Percentiles rank a stretch among this genome's conserved stretches.
Evolutionary conservation across 2,113 vertebrate genomes (phyloP).

Genomic region (Columbina picui): DNA sequence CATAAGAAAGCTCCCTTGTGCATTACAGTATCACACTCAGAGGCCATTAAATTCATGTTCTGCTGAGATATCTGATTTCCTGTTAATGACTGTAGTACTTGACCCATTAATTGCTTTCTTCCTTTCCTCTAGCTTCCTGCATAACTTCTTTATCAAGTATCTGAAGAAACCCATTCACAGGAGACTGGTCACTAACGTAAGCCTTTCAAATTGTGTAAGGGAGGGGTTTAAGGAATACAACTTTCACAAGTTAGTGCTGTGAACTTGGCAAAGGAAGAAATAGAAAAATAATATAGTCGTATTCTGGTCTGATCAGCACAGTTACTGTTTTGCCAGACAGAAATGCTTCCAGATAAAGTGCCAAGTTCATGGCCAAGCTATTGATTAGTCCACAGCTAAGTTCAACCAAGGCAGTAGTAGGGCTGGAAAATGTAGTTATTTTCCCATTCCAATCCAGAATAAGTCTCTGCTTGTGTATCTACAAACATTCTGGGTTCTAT

Average conservation of each 20-base stretch:
- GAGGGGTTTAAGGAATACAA: background rate
- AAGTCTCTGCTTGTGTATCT: background rate
- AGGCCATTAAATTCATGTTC: background rate
- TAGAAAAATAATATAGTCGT: background rate
- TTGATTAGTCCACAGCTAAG: background rate
- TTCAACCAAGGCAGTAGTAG: background rate
- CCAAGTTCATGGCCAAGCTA: background rate
- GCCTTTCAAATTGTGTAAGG: constrained; percentile 1
- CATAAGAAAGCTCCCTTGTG: background rate
- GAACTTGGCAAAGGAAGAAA: background rate
- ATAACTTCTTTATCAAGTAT: constrained; percentile 72
- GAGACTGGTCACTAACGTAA: constrained; percentile 72
- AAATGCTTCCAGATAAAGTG: background rate
- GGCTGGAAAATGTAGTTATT: background rate
- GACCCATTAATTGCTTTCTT: background rate
- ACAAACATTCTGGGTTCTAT: background rate
- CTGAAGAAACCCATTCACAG: constrained; percentile 75
- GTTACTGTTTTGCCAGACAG: background rate
- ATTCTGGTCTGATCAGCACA: background rate
- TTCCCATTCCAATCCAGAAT: background rate
- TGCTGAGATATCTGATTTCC: background rate
- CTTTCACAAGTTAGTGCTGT: background rate
- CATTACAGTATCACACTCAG: background rate
- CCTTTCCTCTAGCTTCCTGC: constrained; percentile 63
- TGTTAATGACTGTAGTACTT: background rate